Evolutionary conservation across 2,888 invertebrate species (phyloP).

Genomic region (Agapostemon virescens): DNA sequence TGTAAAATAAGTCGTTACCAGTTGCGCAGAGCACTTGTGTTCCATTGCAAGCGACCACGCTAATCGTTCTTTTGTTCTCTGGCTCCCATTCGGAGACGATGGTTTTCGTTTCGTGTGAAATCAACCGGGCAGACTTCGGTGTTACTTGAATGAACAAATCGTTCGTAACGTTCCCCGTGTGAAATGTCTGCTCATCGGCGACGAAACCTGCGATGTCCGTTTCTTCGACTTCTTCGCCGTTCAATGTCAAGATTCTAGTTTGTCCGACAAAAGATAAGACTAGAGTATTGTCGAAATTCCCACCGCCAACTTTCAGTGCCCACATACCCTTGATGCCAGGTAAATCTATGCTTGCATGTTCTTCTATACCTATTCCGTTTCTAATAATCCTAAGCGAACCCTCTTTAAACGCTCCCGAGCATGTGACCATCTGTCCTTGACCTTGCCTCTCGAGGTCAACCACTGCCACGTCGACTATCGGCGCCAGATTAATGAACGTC

Average conservation of each 20-base stretch:
- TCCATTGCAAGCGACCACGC: slow-evolving; percentile 92
- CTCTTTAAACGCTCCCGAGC: slow-evolving; percentile 98
- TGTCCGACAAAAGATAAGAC: slow-evolving; percentile 98
- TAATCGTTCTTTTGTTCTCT: slow-evolving; percentile 87
- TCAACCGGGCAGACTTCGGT: slow-evolving; percentile 86
- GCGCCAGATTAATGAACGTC: slow-evolving; percentile 97
- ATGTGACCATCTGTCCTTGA: slow-evolving; percentile 98
- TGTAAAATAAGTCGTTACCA: slow-evolving; percentile 92
- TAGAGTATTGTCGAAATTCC: slow-evolving; percentile 90
- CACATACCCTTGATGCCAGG: slow-evolving; percentile 99
- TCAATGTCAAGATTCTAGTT: slow-evolving; percentile 93
- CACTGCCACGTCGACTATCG: slow-evolving; percentile 98
- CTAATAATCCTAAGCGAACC: slow-evolving; percentile 98
- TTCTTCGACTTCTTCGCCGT: slow-evolving; percentile 98
- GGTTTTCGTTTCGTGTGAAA: slow-evolving; percentile 85
- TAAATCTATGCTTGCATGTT: slow-evolving; percentile 97
- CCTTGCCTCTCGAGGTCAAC: slow-evolving; percentile 98
- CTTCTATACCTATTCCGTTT: slow-evolving; percentile 99
- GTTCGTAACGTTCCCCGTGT: slow-evolving; percentile 93
- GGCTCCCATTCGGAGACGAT: slow-evolving; percentile 89
- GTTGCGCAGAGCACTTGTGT: slow-evolving; percentile 91
- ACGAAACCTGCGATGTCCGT: slow-evolving; percentile 96
- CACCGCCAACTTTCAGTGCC: slow-evolving; percentile 90
- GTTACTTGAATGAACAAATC: slow-evolving; percentile 92
- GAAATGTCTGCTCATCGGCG: slow-evolving; percentile 95